Evolutionary conservation across 2,113 vertebrate genomes (phyloP).

Genomic region (Erythrocercus mccallii): DNA sequence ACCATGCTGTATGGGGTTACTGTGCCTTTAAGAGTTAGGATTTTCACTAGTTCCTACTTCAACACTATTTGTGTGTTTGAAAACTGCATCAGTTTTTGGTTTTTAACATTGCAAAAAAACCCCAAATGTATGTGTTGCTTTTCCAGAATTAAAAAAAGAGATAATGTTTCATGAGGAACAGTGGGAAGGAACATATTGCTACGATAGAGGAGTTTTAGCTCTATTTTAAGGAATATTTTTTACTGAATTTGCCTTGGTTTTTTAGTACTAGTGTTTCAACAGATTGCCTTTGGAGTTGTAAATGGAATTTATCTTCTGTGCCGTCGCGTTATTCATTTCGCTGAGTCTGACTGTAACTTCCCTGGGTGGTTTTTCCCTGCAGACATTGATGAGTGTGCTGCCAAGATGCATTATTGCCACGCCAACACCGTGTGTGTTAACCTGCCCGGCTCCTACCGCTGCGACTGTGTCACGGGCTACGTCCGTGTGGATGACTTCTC

Average conservation of each 20-base stretch:
- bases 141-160: not conserved
- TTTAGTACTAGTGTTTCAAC: not conserved
- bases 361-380: conserved; percentile 14
- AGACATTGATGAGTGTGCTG: conserved; percentile 95
- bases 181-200: not conserved
- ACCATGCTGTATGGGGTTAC: rapidly evolving
- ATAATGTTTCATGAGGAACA: not conserved
- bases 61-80: not conserved
- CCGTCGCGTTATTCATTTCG: not conserved
- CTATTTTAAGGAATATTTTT: not conserved
- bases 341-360: not conserved
- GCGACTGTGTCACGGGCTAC: conserved; percentile 88
- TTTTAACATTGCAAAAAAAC: not conserved
- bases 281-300: not conserved
- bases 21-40: not conserved
- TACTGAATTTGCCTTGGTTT: not conserved
- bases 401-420: conserved; percentile 94
- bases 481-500: conserved; percentile 93
- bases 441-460: conserved; percentile 87
- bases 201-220: not conserved
- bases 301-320: not conserved
- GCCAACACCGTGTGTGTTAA: conserved; percentile 91
- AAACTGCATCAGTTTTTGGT: not conserved
- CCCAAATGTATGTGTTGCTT: not conserved
- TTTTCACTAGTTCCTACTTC: not conserved